Percentiles rank a stretch among this genome's conserved stretches.
These are phyloP conservation scores for Zaprionus nigranus DNA, from an alignment of 1,140 invertebrate species.

Conservation along the genomic window DNA sequence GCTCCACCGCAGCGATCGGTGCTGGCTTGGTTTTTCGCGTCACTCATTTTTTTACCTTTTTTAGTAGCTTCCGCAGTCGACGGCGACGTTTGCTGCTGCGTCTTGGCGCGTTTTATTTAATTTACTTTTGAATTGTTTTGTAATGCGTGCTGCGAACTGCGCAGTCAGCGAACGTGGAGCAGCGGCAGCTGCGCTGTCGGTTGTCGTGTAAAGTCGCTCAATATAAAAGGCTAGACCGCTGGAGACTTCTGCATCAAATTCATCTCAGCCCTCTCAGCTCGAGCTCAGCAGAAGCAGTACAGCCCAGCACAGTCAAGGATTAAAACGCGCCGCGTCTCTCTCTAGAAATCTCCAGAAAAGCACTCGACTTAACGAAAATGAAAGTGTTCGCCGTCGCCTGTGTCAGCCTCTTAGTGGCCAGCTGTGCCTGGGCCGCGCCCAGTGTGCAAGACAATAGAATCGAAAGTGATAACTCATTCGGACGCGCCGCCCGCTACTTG, in stretches of 20 bases:
- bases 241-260: slow-evolving; percentile 82
- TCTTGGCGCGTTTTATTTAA: slow-evolving; percentile 58
- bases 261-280: slow-evolving; percentile 71
- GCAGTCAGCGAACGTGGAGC: slow-evolving; percentile 39
- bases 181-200: slow-evolving; percentile 45
- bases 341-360: slow-evolving; percentile 6
- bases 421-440: slow-evolving; percentile 78
- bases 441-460: slow-evolving; percentile 80
- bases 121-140: slow-evolving; percentile 82
- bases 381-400: slow-evolving; percentile 82
- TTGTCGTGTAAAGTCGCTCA: slow-evolving; percentile 42
- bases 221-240: slow-evolving; percentile 78
- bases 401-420: slow-evolving; percentile 71
- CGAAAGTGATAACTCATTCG: slow-evolving; percentile 74
- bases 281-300: slow-evolving; percentile 49
- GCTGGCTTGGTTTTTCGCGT: slow-evolving; percentile 32
- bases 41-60: slow-evolving; percentile 50
- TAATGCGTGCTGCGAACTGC: slow-evolving; percentile 57
- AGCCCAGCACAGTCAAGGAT: slow-evolving; percentile 54
- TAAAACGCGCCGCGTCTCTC: slow-evolving; percentile 60
- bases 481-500: slow-evolving; percentile 75
- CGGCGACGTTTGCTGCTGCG: slow-evolving; percentile 14
- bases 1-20: slow-evolving; percentile 33
- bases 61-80: slow-evolving; percentile 64
- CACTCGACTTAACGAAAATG: slow-evolving; percentile 67